These are phyloP conservation scores for Tupiocoris notatus DNA, from an alignment of 2,888 invertebrate species.

Conservation along the genomic window DNA sequence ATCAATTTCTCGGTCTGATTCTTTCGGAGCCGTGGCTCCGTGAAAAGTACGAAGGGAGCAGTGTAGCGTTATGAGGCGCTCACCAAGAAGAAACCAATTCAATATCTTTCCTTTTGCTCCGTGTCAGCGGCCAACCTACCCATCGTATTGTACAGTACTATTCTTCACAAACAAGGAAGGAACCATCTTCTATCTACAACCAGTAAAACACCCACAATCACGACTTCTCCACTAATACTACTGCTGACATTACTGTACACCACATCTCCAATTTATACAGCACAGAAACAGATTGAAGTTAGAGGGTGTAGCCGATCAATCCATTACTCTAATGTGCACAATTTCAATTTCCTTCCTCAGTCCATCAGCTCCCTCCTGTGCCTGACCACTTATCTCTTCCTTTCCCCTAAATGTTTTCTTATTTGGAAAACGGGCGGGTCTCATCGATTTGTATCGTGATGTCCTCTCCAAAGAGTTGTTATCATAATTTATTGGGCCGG, in stretches of 20 bases:
- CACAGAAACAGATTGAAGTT: not conserved
- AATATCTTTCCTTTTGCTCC: not conserved
- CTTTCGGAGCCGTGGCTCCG: not conserved
- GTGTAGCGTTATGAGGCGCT: not conserved
- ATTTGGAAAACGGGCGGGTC: not conserved
- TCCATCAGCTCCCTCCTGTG: not conserved
- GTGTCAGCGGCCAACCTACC: not conserved
- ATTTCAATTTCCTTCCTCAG: not conserved
- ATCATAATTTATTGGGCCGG: not conserved
- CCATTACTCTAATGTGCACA: not conserved
- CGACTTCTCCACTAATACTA: not conserved
- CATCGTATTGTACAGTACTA: not conserved
- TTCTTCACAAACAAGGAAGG: not conserved
- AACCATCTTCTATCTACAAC: not conserved
- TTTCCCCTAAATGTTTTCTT: not conserved
- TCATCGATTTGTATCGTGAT: not conserved
- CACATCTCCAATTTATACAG: not conserved
- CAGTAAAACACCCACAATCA: not conserved
- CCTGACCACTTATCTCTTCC: not conserved
- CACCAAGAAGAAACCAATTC: not conserved
- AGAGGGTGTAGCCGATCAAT: not conserved
- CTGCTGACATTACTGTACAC: not conserved
- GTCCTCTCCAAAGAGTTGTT: not conserved
- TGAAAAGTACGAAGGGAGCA: not conserved
- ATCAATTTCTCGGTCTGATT: not conserved